A percentile compares a stretch with the other conserved stretches of the same genome.
These are phyloP conservation scores for Phoenicopterus ruber DNA, from an alignment of 2,113 vertebrate genomes.

Conservation along the genomic window DNA sequence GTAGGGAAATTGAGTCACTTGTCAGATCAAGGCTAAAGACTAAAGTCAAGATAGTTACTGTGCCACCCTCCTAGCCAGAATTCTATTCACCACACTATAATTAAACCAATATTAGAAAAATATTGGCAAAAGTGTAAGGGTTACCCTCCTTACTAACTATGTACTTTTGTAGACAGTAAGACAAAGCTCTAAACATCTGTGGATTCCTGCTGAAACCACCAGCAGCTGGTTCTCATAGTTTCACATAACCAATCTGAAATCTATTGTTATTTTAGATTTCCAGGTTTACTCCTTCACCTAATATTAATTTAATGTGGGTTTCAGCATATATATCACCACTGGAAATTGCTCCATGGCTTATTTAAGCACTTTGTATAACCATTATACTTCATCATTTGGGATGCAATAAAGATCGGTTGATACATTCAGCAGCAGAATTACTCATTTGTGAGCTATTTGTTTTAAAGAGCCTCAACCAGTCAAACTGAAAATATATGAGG, in stretches of 20 bases:
- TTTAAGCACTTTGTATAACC: background rate
- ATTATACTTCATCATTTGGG: constrained; percentile 17
- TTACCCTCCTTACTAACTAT: background rate
- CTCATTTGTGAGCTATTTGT: constrained; percentile 36
- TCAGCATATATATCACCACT: constrained; percentile 4
- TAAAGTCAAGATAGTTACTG: background rate
- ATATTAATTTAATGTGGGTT: background rate
- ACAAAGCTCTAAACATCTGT: background rate
- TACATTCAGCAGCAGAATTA: background rate
- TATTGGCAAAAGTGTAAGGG: background rate
- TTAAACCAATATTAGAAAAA: background rate
- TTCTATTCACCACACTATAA: background rate
- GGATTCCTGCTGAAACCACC: background rate
- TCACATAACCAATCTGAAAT: background rate
- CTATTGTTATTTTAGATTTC: constrained; percentile 6
- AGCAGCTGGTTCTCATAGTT: background rate
- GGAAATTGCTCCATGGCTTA: background rate
- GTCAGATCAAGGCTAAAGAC: background rate
- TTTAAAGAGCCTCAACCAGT: constrained; percentile 23
- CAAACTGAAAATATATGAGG: background rate
- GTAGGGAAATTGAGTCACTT: background rate
- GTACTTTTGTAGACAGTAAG: background rate
- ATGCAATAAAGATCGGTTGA: background rate
- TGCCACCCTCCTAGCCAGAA: background rate
- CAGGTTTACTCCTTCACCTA: constrained; percentile 15